phyloP scores from a whole-genome alignment of 2,797 vertebrate species.

The Micrastur ruficollis region DNA sequence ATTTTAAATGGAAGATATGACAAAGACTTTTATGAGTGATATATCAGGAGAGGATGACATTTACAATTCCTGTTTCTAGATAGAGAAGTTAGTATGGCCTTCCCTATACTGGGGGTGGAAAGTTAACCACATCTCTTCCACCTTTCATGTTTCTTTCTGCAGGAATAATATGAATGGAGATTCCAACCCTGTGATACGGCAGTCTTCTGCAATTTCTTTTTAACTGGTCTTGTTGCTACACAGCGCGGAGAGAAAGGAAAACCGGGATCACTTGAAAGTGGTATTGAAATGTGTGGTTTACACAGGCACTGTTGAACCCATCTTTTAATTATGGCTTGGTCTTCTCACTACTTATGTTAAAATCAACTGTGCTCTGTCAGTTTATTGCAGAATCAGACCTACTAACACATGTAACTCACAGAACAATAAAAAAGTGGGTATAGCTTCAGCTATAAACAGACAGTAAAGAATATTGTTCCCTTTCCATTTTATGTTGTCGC shows the following conservation, averaged over 20 bases:
- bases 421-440: neutral
- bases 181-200: neutral
- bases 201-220: neutral
- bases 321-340: neutral
- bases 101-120: neutral
- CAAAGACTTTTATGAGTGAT: neutral
- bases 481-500: neutral
- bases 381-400: neutral
- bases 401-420: neutral
- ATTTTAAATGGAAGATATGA: neutral
- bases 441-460: neutral
- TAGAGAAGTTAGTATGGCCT: neutral
- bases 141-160: neutral
- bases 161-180: neutral
- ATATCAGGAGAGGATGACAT: neutral
- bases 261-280: neutral
- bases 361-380: neutral
- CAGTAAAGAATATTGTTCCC: neutral
- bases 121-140: neutral
- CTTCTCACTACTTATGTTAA: neutral
- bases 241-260: neutral
- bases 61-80: neutral
- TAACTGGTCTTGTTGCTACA: neutral
- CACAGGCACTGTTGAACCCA: neutral
- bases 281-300: rapidly evolving